Percentiles rank a stretch among this genome's conserved stretches.
phyloP scores from a whole-genome alignment of 2,888 invertebrate genomes.

The Acrocera orbiculus region DNA sequence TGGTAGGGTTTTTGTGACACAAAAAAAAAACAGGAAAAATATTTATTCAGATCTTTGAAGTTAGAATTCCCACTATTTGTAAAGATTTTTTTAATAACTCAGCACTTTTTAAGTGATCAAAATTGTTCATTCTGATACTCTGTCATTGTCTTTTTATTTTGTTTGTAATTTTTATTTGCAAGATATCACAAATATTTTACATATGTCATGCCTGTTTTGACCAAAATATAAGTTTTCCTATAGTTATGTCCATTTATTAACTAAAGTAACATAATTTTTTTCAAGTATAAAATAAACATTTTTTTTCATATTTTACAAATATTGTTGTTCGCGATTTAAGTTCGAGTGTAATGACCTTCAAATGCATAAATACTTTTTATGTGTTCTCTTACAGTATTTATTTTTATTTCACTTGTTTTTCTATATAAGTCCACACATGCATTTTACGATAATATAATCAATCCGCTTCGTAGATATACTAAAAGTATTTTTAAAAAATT shows the following conservation, averaged over 20 bases:
- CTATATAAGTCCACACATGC: not conserved
- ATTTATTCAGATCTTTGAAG: too few species aligned
- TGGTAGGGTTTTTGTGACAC: too few species aligned
- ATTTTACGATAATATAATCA: conserved; percentile 1
- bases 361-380: conserved; percentile 3
- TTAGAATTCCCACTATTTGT: too few species aligned
- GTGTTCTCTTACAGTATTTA: conserved; percentile 4
- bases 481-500: conserved; percentile 1
- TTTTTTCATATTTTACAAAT: conserved; percentile 2
- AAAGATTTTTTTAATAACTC: too few species aligned
- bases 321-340: conserved; percentile 3
- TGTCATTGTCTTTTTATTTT: too few species aligned
- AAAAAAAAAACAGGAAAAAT: too few species aligned
- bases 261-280: conserved; percentile 1
- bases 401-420: not conserved
- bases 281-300: conserved; percentile 4
- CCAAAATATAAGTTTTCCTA: too few species aligned
- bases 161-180: too few species aligned
- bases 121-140: too few species aligned
- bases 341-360: conserved; percentile 1
- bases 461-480: not conserved
- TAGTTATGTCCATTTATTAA: conserved; percentile 3
- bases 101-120: too few species aligned
- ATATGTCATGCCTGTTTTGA: too few species aligned
- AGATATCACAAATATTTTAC: too few species aligned